Conservation (phyloP, 1,140 invertebrate genomes). For the Prorops nasuta region DNA sequence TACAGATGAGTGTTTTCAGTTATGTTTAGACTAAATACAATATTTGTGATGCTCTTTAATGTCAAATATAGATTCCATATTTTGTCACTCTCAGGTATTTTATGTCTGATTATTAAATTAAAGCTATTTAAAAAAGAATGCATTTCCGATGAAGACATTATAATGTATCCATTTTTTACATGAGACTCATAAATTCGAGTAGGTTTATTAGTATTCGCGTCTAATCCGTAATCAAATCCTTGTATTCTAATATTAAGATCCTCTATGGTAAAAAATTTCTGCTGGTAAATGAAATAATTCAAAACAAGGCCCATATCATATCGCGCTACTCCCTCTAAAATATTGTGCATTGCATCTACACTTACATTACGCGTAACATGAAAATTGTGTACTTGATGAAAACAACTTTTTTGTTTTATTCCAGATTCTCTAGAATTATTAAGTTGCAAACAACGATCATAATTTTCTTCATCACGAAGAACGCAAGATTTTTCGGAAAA, state of each 20-base stretch:
- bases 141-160: slow-evolving; percentile 13
- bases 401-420: slow-evolving; percentile 10
- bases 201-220: slow-evolving; percentile 7
- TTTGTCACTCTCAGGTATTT: slow-evolving; percentile 1
- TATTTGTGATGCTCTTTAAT: not conserved
- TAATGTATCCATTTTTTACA: slow-evolving; percentile 12
- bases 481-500: too few species aligned
- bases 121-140: slow-evolving; percentile 3
- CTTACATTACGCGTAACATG: slow-evolving; percentile 14
- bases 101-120: slow-evolving; percentile 6
- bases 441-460: slow-evolving; percentile 8
- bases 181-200: slow-evolving; percentile 3
- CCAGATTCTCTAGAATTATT: slow-evolving; percentile 14
- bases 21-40: not conserved
- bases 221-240: slow-evolving; percentile 16
- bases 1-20: not conserved
- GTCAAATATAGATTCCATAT: slow-evolving; percentile 5
- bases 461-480: slow-evolving; percentile 21
- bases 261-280: slow-evolving; percentile 2
- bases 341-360: slow-evolving; percentile 17
- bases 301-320: slow-evolving; percentile 16
- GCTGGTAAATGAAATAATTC: slow-evolving; percentile 18
- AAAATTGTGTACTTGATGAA: slow-evolving; percentile 10
- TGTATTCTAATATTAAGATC: slow-evolving; percentile 11
- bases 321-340: slow-evolving; percentile 14